phyloP scores from a whole-genome alignment of 1,140 invertebrate genomes.

The Pachypsylla venusta region DNA sequence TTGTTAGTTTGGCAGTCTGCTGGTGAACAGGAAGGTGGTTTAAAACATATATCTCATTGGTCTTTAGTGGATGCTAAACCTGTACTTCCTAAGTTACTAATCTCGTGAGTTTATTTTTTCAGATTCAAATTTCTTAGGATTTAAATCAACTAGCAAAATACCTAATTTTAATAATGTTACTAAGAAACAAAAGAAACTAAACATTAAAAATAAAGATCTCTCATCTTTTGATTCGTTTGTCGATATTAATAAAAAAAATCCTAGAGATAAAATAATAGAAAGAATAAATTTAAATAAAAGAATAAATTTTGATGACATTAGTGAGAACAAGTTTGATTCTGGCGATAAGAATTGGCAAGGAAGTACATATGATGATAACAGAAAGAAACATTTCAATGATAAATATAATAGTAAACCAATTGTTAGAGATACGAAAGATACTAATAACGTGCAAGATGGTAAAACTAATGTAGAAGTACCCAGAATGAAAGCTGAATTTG shows the following conservation, averaged over 20 bases:
- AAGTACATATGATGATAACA: conserved; percentile 2
- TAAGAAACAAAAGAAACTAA: conserved; percentile 1
- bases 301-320: conserved; percentile 2
- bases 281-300: conserved; percentile 4
- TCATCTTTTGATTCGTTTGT: too few relatives aligned
- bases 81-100: too few relatives aligned
- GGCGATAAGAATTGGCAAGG: background rate
- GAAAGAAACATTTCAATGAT: conserved; percentile 3
- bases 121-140: background rate
- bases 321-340: background rate
- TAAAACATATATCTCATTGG: too few relatives aligned
- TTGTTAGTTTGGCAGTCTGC: too few relatives aligned
- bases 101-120: too few relatives aligned
- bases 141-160: background rate
- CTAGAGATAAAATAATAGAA: background rate
- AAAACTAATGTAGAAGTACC: background rate
- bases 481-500: background rate
- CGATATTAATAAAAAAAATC: too few relatives aligned
- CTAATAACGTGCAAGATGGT: background rate
- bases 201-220: too few relatives aligned
- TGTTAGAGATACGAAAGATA: background rate
- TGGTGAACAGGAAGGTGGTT: too few relatives aligned
- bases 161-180: background rate
- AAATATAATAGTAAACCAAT: background rate
- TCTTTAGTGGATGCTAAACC: too few relatives aligned